Conservation (phyloP, 2,888 invertebrate genomes). For the Dolichopus griseipennis region DNA sequence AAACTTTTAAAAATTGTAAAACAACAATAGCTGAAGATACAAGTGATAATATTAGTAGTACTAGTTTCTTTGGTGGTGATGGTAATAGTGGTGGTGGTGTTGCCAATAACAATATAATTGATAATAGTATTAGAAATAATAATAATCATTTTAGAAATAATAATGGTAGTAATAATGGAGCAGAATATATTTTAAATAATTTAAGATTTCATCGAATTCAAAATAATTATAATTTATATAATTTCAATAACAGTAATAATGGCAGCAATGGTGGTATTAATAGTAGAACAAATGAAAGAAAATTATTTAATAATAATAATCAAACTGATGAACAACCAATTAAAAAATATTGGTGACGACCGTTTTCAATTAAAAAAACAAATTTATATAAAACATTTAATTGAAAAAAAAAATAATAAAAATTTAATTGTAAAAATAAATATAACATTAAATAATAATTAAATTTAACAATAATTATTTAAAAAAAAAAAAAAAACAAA, state of each 20-base stretch:
- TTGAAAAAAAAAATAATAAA: background rate
- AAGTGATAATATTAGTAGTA: conserved; percentile 1
- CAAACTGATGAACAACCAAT: background rate
- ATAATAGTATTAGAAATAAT: too few species aligned
- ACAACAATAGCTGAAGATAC: background rate
- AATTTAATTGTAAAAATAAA: too few species aligned
- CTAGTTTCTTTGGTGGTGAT: background rate
- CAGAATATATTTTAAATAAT: background rate
- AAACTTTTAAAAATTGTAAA: background rate
- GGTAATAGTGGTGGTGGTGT: background rate
- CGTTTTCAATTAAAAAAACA: conserved; percentile 2
- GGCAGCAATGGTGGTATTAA: background rate
- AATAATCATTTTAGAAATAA: too few species aligned
- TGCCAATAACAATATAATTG: too few species aligned
- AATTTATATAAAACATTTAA: conserved; percentile 10
- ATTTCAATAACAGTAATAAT: background rate
- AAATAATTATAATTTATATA: background rate
- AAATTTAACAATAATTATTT: too few species aligned
- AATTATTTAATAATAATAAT: background rate
- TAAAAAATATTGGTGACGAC: conserved; percentile 7
- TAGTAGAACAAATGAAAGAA: background rate
- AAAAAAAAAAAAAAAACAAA: too few species aligned
- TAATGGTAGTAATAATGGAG: too few species aligned
- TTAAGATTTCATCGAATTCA: background rate
- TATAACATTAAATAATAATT: too few species aligned